Conservation (phyloP, 2,888 invertebrate genomes). For the Meloe dianella region DNA sequence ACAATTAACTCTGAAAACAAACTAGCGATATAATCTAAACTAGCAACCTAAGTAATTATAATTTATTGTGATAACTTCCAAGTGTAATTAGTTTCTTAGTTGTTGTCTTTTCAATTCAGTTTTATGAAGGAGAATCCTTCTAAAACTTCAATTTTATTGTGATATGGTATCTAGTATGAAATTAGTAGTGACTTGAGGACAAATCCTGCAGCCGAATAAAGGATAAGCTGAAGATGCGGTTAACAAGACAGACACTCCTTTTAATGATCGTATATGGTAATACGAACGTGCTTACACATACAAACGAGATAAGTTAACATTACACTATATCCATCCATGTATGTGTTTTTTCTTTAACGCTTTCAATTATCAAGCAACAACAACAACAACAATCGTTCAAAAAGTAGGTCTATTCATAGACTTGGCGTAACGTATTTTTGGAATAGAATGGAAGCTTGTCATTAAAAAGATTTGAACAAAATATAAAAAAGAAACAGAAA, state of each 20-base stretch:
- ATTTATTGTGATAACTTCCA: background rate
- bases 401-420: background rate
- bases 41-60: background rate
- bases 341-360: constrained; percentile 15
- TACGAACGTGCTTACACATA: constrained; percentile 41
- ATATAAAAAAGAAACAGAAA: background rate
- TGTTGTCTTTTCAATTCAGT: background rate
- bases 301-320: constrained; percentile 33
- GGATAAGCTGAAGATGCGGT: constrained; percentile 36
- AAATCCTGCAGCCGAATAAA: constrained; percentile 29
- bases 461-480: background rate
- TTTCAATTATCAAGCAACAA: constrained; percentile 16
- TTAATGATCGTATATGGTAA: constrained; percentile 44
- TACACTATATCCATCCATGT: constrained; percentile 24
- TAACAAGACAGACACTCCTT: constrained; percentile 43
- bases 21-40: background rate
- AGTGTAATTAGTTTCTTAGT: background rate
- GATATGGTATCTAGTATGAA: background rate
- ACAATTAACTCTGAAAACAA: constrained; percentile 10
- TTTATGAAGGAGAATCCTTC: background rate
- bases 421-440: background rate
- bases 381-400: background rate
- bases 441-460: background rate
- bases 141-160: background rate
- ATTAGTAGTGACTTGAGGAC: constrained; percentile 29